Evolutionary conservation across 2,113 vertebrate genomes (phyloP).

Genomic region (Microcebus jonahi): DNA sequence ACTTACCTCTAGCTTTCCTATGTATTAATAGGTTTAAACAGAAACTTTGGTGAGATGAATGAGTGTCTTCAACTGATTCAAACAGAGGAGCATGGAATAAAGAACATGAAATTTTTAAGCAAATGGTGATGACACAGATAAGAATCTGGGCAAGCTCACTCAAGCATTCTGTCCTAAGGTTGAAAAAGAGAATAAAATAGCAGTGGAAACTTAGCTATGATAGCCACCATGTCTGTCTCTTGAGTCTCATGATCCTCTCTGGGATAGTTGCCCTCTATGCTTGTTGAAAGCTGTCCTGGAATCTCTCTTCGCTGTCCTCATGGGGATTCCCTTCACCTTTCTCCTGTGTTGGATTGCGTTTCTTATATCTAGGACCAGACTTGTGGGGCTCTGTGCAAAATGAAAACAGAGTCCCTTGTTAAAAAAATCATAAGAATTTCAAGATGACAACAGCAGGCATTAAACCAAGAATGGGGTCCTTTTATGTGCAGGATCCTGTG

Average conservation of each 20-base stretch:
- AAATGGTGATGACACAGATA: neutral
- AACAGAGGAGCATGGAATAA: neutral
- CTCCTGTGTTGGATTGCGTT: neutral
- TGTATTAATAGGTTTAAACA: neutral
- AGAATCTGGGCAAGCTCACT: neutral
- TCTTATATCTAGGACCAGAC: neutral
- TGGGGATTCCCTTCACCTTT: neutral
- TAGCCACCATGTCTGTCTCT: neutral
- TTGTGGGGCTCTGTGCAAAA: neutral
- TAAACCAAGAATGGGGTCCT: neutral
- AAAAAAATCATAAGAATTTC: slow-evolving; percentile 3
- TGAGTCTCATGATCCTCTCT: neutral
- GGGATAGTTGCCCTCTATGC: neutral
- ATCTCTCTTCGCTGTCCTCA: neutral
- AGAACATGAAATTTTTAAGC: neutral
- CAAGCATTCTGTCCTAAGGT: neutral
- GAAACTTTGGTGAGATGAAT: neutral
- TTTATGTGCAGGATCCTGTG: neutral
- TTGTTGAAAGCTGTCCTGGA: neutral
- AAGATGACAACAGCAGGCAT: neutral
- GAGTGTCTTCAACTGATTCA: neutral
- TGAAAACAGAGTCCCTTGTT: neutral
- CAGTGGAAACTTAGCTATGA: neutral
- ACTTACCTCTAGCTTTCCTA: neutral
- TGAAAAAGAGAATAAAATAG: neutral